Base-by-base conservation (phyloP, 2,797 vertebrate species). In the Argya squamiceps region DNA sequence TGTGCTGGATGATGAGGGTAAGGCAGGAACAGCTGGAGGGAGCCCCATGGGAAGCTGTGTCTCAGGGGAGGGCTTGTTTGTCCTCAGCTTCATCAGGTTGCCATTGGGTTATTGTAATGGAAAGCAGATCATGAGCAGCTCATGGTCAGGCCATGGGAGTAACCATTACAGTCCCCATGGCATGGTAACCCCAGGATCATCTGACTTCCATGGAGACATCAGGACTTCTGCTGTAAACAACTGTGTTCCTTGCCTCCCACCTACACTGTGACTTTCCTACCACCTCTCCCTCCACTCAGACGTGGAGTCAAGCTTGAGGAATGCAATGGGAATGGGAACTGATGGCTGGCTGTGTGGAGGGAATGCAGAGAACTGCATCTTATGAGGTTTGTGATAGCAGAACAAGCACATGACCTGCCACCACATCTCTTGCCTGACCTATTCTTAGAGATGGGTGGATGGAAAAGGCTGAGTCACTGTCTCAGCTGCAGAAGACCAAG, bases 381-480 rank as follows among this genome's bases (percentile, higher is more conserved):
- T 87, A 30, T 0, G 44, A 93, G 79, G 73, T 74, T 60, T 92
- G 56, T 59, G 89, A 94, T 73, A 96, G 88, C 37, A 96, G 76
- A 88, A 88, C 7, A 5, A 94, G 88, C 92, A 93, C 60, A 93
- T 92, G 96, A 95, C 77, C 77, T 88, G 91, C 89, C 16, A 29
- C 70, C 15, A 32, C 90, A 79, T 92, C 77, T 96, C 90, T 67
- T 87, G 71, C 49, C 63, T 93, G 60, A 81, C 88, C 71, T 96
- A 84, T 93, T 96, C 96, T 95, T 95, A 93, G 95, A 65, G 82
- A 95, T 24, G 92, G 92, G 69, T 94, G 96, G 79, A 94, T 86
- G 91, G 89, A 92, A 95, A 95, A 95, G 91, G 92, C 94, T 96
- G 96, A 97, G 85, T 96, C 95, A 97, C 83, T 3, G 56, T 80